Evolutionary conservation across 37 sponge, comb jelly and placozoan genomes (phyloP).

Genomic region (Haliclona indistincta): DNA sequence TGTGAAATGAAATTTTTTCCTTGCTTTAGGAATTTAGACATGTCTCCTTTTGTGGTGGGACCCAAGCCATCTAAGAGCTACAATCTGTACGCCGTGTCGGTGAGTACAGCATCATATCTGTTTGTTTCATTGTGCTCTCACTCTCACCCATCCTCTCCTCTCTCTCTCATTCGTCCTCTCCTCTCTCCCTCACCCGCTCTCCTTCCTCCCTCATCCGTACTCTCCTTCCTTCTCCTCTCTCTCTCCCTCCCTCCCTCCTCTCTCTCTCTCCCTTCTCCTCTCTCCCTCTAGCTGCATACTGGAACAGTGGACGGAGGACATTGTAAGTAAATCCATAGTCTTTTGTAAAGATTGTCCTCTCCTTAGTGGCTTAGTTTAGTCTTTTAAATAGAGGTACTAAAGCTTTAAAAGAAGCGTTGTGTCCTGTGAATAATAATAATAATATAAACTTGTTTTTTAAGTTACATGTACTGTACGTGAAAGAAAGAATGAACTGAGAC

Average conservation of each 20-base stretch:
- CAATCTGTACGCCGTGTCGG: constrained; percentile 74
- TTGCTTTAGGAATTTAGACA: constrained; percentile 35
- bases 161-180: background rate
- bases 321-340: too few relatives aligned
- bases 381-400: too few relatives aligned
- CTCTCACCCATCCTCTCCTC: background rate
- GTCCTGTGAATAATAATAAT: too few relatives aligned
- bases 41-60: constrained; percentile 61
- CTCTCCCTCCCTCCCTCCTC: background rate
- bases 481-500: too few relatives aligned
- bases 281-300: background rate
- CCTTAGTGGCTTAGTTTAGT: too few relatives aligned
- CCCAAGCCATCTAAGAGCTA: constrained; percentile 32
- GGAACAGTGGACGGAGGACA: too few relatives aligned
- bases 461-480: too few relatives aligned
- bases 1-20: background rate
- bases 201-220: background rate
- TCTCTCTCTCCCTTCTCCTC: background rate
- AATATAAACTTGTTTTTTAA: too few relatives aligned
- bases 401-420: too few relatives aligned
- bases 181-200: background rate
- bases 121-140: background rate
- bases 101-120: constrained; percentile 2
- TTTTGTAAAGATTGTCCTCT: too few relatives aligned
- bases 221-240: background rate